These are phyloP conservation scores for Oxyruncus cristatus DNA, from an alignment of 2,113 vertebrate genomes.

Conservation along the genomic window DNA sequence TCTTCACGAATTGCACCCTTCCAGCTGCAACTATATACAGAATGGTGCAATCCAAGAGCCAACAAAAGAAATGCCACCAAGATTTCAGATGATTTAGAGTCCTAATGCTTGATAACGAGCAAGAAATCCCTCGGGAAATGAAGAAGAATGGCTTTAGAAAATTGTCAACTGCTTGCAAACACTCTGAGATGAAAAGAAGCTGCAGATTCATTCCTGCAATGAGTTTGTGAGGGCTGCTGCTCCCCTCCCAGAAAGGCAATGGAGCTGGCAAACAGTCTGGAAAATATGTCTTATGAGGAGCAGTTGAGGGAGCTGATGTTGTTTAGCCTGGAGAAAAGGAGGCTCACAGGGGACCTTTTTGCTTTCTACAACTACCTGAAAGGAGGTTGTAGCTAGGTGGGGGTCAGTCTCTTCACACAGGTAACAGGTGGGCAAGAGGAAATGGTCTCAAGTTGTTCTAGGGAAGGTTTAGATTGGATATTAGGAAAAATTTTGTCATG, in stretches of 20 bases:
- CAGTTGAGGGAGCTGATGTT: neutral
- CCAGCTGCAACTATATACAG: neutral
- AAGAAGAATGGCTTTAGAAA: neutral
- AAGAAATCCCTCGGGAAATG: neutral
- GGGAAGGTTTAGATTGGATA: neutral
- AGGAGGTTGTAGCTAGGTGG: neutral
- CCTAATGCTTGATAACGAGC: neutral
- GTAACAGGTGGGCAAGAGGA: neutral
- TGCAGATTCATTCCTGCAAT: neutral
- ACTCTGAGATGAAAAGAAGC: neutral
- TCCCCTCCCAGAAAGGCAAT: neutral
- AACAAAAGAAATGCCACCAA: neutral
- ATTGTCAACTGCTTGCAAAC: neutral
- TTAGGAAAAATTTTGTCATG: neutral
- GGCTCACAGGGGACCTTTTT: neutral
- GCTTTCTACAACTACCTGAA: neutral
- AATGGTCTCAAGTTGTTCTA: neutral
- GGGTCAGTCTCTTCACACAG: rapidly evolving
- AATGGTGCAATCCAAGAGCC: neutral
- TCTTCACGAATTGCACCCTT: neutral
- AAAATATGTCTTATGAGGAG: neutral
- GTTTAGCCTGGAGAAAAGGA: neutral
- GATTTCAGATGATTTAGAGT: neutral
- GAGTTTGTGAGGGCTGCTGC: neutral
- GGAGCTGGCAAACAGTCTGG: neutral